These are phyloP conservation scores for Neodiprion lecontei DNA, from an alignment of 1,140 invertebrate genomes.

Conservation along the genomic window DNA sequence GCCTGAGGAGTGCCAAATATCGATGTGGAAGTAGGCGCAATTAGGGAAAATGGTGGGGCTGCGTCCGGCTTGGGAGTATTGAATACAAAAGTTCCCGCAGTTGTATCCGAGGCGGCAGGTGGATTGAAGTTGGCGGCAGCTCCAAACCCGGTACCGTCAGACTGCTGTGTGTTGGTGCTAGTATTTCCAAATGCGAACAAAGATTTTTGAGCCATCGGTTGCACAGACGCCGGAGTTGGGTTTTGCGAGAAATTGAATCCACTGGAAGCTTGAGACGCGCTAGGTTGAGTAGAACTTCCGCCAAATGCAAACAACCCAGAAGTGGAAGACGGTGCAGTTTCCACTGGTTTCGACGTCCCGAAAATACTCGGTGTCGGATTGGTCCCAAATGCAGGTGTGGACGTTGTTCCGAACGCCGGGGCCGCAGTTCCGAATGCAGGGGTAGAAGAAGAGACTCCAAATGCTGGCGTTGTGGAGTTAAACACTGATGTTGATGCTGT, in stretches of 20 bases:
- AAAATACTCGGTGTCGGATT: constrained; percentile 34
- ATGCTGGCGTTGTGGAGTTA: constrained; percentile 24
- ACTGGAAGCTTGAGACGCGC: constrained; percentile 14
- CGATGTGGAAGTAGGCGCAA: constrained; percentile 25
- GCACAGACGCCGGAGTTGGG: not conserved
- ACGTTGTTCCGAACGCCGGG: constrained; percentile 31
- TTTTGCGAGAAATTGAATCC: constrained; percentile 37
- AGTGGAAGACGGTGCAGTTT: constrained; percentile 12
- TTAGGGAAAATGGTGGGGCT: constrained; percentile 42
- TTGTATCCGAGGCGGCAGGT: constrained; percentile 21
- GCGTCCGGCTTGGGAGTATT: constrained; percentile 44
- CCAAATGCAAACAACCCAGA: constrained; percentile 41
- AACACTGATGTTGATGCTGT: constrained; percentile 9
- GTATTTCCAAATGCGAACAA: constrained; percentile 36
- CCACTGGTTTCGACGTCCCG: constrained; percentile 29
- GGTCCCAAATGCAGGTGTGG: constrained; percentile 19
- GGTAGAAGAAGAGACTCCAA: constrained; percentile 23
- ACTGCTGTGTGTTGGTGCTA: not conserved
- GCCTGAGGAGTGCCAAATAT: constrained; percentile 43
- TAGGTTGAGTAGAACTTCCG: constrained; percentile 19
- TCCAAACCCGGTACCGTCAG: constrained; percentile 1
- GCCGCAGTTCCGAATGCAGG: not conserved
- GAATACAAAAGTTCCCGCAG: constrained; percentile 39
- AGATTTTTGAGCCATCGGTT: constrained; percentile 25
- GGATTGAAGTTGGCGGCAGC: not conserved